Base-by-base conservation (phyloP, 2,888 invertebrate species). In the Tenthredo amoena region DNA sequence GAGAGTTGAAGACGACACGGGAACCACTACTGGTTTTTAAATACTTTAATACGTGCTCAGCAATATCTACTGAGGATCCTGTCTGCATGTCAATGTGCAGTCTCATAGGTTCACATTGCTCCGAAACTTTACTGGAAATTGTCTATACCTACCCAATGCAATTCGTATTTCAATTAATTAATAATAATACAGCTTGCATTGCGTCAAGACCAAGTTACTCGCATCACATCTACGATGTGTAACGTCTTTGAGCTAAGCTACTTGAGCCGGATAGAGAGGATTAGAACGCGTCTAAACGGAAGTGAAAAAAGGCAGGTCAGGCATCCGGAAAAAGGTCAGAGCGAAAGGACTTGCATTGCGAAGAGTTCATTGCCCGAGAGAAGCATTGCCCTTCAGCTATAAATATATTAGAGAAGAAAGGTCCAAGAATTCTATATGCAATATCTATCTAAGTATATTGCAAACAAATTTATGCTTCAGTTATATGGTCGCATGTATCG, bases 41-140 rank as follows among this genome's bases (percentile, higher is more conserved):
- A 77, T 77, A 77, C 77, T 55, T 77, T 2, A 55, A 77, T 77
- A 77, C 77, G 77, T 77, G 77, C 31, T 34, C 77, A 77, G 31
- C 34, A 77, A 31, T 50, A 77, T 55, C 3, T 15, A 68, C 68
- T 12, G 34, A 31, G 50, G 55, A 31, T 77, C 55, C 81, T 31
- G 81, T 81, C 81, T 81, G 81, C 81, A 81, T 81, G 65, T 81
- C n/a, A 81, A 81, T 81, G 81, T 50, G 37, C 34, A 68, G 68
- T 68, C 26, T 21, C 34, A 18, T 68, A 34, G 34, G 18, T 7
- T 34, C 34, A 68, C 34, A 18, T 18, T 18, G 15, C 10, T 2
- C 15, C 5, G 18, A 34, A 68, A 68, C 68, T 15, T 74, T 40
- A 40, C 21, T 26, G 43, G 12, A 74, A 74, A 43, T 31, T 2